A percentile compares a stretch with the other conserved stretches of the same genome.
Conservation (phyloP, 2,797 vertebrate species). For the Aselliscus stoliczkanus region DNA sequence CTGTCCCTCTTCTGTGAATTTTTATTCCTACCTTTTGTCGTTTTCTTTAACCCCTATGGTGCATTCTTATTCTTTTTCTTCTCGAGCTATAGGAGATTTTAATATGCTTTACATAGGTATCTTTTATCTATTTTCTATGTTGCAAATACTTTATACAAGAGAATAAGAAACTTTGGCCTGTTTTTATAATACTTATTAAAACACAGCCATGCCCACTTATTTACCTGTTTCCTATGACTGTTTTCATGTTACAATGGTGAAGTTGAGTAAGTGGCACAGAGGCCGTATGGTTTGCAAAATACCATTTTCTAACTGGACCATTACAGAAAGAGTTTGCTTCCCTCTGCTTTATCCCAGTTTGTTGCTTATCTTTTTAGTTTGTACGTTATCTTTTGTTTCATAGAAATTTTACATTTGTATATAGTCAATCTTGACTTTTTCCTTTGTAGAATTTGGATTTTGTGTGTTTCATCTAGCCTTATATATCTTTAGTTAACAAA, state of each 20-base stretch:
- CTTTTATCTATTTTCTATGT: background rate
- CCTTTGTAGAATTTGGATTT: background rate
- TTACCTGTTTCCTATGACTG: background rate
- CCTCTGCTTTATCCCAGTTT: background rate
- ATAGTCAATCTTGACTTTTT: background rate
- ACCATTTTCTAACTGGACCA: background rate
- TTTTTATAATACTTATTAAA: background rate
- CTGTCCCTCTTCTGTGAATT: background rate
- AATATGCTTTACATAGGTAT: background rate
- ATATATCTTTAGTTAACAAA: background rate
- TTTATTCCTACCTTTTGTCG: background rate
- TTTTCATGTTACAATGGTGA: background rate
- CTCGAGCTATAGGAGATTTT: background rate
- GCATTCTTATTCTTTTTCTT: background rate
- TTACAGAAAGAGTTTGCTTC: background rate
- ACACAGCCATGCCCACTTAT: background rate
- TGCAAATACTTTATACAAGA: background rate
- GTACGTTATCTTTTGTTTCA: background rate
- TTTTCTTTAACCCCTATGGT: background rate
- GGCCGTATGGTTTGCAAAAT: background rate
- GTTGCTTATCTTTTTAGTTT: background rate
- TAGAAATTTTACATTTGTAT: background rate
- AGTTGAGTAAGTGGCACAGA: background rate
- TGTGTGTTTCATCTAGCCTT: background rate
- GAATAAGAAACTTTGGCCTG: background rate